Evolutionary conservation across 64 coral and sea anemone genomes (phyloP).

Genomic region (Stichodactyla mertensii): DNA sequence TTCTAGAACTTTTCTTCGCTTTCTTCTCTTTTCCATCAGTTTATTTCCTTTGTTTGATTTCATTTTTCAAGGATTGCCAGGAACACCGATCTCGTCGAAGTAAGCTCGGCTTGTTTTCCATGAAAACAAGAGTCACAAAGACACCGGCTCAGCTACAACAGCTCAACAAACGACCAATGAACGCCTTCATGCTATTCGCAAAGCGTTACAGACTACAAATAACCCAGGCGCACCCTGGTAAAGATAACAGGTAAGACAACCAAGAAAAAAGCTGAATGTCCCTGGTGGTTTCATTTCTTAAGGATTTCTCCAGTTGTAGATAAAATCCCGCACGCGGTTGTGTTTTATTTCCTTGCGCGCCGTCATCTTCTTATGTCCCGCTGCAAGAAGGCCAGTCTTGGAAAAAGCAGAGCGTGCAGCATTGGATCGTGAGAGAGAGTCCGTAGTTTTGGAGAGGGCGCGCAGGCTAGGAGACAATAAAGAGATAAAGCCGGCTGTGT

Average conservation of each 20-base stretch:
- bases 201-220: conserved; percentile 83
- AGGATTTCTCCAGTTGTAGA: too few relatives aligned
- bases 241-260: conserved; percentile 77
- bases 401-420: too few relatives aligned
- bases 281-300: too few relatives aligned
- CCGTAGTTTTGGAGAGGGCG: too few relatives aligned
- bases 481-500: too few relatives aligned
- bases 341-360: too few relatives aligned
- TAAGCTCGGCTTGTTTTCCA: conserved; percentile 12
- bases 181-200: conserved; percentile 97
- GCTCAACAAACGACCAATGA: conserved; percentile 84
- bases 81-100: conserved; percentile 63
- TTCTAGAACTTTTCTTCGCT: background rate
- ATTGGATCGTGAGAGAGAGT: too few relatives aligned
- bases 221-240: conserved; percentile 88
- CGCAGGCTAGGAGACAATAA: too few relatives aligned
- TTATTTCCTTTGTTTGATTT: background rate
- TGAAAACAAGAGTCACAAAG: background rate
- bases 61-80: conserved; percentile 46
- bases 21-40: background rate
- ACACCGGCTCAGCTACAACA: conserved; percentile 38
- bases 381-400: too few relatives aligned
- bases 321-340: too few relatives aligned
- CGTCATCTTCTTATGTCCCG: too few relatives aligned
- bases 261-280: too few relatives aligned